These are phyloP conservation scores for Rhopilema esculentum DNA, from an alignment of 30 jellyfish, hydroid and myxozoan species.

Conservation along the genomic window DNA sequence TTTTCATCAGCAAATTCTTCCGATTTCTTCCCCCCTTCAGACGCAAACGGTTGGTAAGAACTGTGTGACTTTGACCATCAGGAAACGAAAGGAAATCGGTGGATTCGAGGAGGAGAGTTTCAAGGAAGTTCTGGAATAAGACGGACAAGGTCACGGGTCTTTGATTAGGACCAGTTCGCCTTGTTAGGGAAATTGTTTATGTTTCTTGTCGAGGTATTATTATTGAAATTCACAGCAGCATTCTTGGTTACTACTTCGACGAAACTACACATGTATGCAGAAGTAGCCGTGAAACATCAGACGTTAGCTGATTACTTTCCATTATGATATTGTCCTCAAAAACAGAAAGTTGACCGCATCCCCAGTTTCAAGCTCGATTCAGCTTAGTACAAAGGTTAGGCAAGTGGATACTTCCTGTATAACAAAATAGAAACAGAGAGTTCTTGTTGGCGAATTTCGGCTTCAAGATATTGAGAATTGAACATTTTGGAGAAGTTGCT, in stretches of 20 bases:
- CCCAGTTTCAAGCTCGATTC: neutral
- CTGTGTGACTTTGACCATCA: neutral
- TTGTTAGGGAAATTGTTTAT: slow-evolving; percentile 2
- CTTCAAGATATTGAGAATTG: neutral
- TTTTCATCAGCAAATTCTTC: slow-evolving; percentile 30
- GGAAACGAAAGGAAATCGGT: neutral
- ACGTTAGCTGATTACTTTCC: neutral
- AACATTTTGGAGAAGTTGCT: neutral
- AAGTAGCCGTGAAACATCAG: neutral
- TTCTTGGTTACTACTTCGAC: neutral
- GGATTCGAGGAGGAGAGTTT: neutral
- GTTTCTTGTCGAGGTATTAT: slow-evolving; percentile 12
- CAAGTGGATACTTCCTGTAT: neutral
- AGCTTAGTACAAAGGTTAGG: neutral
- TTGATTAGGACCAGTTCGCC: slow-evolving; percentile 15
- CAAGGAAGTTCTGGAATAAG: slow-evolving; percentile 31
- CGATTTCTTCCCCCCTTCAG: neutral
- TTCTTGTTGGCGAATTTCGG: neutral
- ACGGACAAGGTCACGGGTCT: slow-evolving; percentile 19
- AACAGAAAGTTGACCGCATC: slow-evolving; percentile 18
- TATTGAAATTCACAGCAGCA: neutral
- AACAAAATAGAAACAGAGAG: neutral
- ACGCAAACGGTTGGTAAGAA: neutral
- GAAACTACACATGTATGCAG: neutral
- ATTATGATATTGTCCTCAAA: slow-evolving; percentile 32